These are phyloP conservation scores for Sebastes iracundus DNA, from an alignment of 2,797 vertebrate genomes.

Conservation along the genomic window DNA sequence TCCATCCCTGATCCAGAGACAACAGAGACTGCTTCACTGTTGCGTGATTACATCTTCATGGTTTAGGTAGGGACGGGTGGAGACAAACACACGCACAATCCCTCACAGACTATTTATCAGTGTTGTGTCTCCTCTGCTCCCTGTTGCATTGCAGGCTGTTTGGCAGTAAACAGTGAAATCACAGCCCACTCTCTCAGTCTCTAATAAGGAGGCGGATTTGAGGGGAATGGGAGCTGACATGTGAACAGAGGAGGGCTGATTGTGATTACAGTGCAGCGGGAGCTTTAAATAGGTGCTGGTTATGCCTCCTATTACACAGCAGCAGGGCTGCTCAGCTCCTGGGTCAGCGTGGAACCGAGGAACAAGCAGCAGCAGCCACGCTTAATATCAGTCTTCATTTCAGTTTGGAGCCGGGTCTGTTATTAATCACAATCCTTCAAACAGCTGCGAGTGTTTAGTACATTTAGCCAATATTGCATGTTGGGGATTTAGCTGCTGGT, in stretches of 20 bases:
- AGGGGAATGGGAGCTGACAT: constrained; percentile 68
- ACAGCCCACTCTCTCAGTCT: constrained; percentile 56
- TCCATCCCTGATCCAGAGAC: neutral
- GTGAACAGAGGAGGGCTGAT: constrained; percentile 65
- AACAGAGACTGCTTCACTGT: neutral
- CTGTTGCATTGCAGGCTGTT: constrained; percentile 48
- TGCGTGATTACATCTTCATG: neutral
- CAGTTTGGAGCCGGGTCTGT: constrained; percentile 6
- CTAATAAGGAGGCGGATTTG: constrained; percentile 61
- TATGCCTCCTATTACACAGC: constrained; percentile 40
- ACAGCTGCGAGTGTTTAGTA: neutral
- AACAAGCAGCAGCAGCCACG: constrained; percentile 7
- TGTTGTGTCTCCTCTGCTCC: constrained; percentile 54
- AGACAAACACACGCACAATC: constrained; percentile 15
- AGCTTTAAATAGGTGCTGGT: constrained; percentile 65
- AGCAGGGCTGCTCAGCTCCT: constrained; percentile 12
- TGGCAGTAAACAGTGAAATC: constrained; percentile 67
- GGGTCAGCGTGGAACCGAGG: constrained; percentile 32
- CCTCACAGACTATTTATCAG: constrained; percentile 48
- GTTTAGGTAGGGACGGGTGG: neutral
- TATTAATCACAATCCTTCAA: constrained; percentile 39
- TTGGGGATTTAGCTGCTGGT: constrained; percentile 27
- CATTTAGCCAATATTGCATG: constrained; percentile 20
- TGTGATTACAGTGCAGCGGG: constrained; percentile 60
- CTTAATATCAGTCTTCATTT: constrained; percentile 32